These are phyloP conservation scores for Mesoligia furuncula DNA, from an alignment of 2,888 invertebrate species.

Conservation along the genomic window DNA sequence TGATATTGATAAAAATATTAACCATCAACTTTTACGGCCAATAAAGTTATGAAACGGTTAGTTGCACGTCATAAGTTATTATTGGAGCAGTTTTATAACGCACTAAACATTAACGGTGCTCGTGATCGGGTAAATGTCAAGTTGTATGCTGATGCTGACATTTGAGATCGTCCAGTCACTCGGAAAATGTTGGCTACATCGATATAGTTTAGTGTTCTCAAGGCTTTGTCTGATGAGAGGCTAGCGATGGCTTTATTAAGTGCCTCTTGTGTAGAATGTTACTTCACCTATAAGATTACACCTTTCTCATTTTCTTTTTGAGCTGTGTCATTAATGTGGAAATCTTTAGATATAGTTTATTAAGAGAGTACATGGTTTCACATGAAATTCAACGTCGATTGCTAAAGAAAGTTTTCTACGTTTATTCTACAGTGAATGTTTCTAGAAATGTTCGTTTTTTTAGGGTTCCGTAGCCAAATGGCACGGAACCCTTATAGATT, in stretches of 20 bases:
- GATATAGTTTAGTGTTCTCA: slow-evolving; percentile 51
- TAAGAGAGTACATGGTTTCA: not conserved
- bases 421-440: not conserved
- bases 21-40: slow-evolving; percentile 36
- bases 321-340: not conserved
- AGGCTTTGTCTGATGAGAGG: slow-evolving; percentile 56
- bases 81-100: slow-evolving; percentile 71
- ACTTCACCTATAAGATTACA: slow-evolving; percentile 19
- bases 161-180: slow-evolving; percentile 75
- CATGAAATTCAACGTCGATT: not conserved
- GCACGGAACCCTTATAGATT: no score
- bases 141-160: slow-evolving; percentile 80
- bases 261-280: slow-evolving; percentile 19
- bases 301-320: slow-evolving; percentile 6
- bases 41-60: slow-evolving; percentile 55
- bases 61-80: slow-evolving; percentile 63
- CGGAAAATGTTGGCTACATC: slow-evolving; percentile 59
- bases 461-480: no score
- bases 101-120: slow-evolving; percentile 69
- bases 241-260: slow-evolving; percentile 40
- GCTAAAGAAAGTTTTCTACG: not conserved
- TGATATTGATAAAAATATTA: slow-evolving; percentile 43
- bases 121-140: slow-evolving; percentile 83
- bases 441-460: not conserved
- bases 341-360: not conserved